Evolutionary conservation across 2,797 vertebrate genomes (phyloP), one percentile per base, ranked within the genome.

Genomic region (Tamandua tetradactyla): DNA sequence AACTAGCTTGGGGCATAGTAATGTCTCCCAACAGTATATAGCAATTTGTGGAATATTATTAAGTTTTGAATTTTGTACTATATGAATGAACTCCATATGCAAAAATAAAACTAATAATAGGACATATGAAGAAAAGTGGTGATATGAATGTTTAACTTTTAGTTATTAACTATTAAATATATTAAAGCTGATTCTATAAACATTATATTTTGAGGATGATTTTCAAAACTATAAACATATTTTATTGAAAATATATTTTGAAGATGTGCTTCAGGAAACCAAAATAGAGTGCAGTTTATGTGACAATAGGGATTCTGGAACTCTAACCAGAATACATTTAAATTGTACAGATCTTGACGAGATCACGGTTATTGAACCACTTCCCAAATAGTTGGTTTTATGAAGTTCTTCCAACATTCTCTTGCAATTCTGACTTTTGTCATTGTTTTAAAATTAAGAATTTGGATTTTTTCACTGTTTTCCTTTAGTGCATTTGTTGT

Each of bases 91-190:
- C 88, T 90, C 55, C 35, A 42, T 62, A 79, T 93, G 93, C 18
- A 82, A 91, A 94, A 90, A 42, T 76, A 92, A 87, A 94, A 47
- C 59, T n/a, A 69, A 72, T 30, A 74, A 8, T 49, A 57, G 13
- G 11, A 47, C 44, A 47, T 55, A 55, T 55, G 32, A 32, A 64
- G 25, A 55, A 79, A 84, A 44, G 18, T 87, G 3, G 8, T 78
- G 44, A 32, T 32, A 87, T n/a, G 52, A 32, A 32, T 37, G 55
- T 42, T 79, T 89, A 61, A 15, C 72, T 82, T 88, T 89, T 79
- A 25, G 62, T 72, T 62, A 62, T 87, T 62, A 89, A 83, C 17
- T 47, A 59, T 40, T 61, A 79, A 1, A 80, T 40, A n/a, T 81
- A n/a, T 92, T 95, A 20, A 92, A 84, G 25, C 17, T 89, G 22